These are phyloP conservation scores for Melanogrammus aeglefinus DNA, from an alignment of 2,797 vertebrate genomes.

Conservation along the genomic window DNA sequence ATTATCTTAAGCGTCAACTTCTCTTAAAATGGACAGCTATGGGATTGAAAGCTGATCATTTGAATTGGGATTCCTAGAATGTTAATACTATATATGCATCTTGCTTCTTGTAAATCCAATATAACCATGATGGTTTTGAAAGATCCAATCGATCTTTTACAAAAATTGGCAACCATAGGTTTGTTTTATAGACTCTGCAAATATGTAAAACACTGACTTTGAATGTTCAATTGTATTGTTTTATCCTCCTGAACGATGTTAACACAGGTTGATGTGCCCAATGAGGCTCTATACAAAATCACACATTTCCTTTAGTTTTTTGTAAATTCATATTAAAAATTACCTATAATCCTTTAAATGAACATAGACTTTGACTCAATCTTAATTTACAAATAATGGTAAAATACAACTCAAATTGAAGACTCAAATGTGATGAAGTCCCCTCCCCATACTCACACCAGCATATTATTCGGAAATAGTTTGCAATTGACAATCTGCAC, in stretches of 20 bases:
- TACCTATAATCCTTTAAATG: slow-evolving; percentile 1
- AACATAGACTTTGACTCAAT: neutral
- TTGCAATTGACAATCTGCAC: slow-evolving; percentile 7
- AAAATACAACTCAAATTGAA: neutral
- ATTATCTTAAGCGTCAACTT: neutral
- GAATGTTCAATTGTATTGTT: slow-evolving; percentile 2
- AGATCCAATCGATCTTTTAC: neutral
- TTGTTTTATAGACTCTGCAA: slow-evolving; percentile 4
- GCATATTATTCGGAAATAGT: neutral
- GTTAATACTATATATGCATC: slow-evolving; percentile 6
- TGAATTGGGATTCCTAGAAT: slow-evolving; percentile 3
- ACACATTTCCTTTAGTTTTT: slow-evolving; percentile 6
- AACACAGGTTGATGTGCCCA: neutral
- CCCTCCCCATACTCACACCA: neutral
- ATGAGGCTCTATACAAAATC: neutral
- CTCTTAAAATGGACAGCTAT: neutral
- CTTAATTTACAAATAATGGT: neutral
- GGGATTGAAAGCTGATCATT: neutral
- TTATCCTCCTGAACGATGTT: slow-evolving; percentile 1
- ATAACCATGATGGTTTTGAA: slow-evolving; percentile 5
- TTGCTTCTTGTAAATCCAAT: slow-evolving; percentile 7
- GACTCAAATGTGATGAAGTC: neutral
- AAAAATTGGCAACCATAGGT: slow-evolving; percentile 4
- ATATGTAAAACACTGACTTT: slow-evolving; percentile 4
- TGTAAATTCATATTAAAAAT: slow-evolving; percentile 6